Evolutionary conservation across 2,113 vertebrate species (phyloP).

Genomic region (Scophthalmus maximus): DNA sequence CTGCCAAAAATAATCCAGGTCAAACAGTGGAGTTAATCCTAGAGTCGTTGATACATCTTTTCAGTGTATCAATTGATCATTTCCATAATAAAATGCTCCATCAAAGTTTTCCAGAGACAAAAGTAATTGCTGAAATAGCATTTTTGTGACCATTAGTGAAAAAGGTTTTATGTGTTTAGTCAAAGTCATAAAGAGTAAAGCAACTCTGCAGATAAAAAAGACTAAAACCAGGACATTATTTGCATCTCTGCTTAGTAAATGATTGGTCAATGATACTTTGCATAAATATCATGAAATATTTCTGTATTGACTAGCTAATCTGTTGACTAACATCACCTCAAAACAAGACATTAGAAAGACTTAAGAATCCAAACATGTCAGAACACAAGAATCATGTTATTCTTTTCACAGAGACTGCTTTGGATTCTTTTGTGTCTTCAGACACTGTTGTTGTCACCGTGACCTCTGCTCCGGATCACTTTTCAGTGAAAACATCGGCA

Average conservation of each 20-base stretch:
- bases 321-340: background rate
- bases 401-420: background rate
- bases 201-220: no score
- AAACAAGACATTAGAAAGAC: background rate
- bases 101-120: background rate
- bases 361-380: background rate
- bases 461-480: background rate
- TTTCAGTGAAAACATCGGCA: slow-evolving; percentile 20
- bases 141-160: background rate
- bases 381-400: background rate
- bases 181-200: no score
- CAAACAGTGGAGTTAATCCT: background rate
- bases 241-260: no score
- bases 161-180: no score
- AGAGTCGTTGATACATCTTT: background rate
- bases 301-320: background rate
- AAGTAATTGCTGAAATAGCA: background rate
- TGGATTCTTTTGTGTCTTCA: background rate
- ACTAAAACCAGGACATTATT: no score
- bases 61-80: background rate
- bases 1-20: background rate
- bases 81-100: background rate
- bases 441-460: background rate
- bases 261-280: background rate
- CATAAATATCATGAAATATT: background rate